Percentiles rank a stretch among this genome's conserved stretches.
Evolutionary conservation across 64 coral and sea anemone species (phyloP).

Genomic region (Cladopsammia gracilis): DNA sequence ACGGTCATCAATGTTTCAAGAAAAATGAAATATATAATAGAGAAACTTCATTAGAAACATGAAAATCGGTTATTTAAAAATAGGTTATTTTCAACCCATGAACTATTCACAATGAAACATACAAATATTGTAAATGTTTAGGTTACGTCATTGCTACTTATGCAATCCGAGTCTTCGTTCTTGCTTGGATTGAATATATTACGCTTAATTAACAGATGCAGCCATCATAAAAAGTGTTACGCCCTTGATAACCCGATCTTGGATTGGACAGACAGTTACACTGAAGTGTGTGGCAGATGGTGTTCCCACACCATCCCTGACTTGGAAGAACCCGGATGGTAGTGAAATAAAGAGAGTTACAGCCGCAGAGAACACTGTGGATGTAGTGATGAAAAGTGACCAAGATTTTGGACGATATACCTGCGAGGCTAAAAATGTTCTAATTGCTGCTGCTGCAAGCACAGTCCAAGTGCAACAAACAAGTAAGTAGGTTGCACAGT

Average conservation of each 20-base stretch:
- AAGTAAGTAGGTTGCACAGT: neutral
- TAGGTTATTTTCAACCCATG: no score
- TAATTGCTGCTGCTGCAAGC: neutral
- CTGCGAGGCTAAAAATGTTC: neutral
- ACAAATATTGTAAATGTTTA: no score
- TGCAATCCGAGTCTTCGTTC: no score
- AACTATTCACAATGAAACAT: no score
- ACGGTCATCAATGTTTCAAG: no score
- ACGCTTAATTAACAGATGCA: neutral
- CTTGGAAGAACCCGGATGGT: neutral
- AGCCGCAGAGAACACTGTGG: neutral
- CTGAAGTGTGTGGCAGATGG: slow-evolving; percentile 30
- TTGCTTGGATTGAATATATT: no score
- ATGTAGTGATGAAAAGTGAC: neutral
- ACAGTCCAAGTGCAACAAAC: neutral
- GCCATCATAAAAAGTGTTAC: neutral
- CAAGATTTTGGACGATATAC: slow-evolving; percentile 22
- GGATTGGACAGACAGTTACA: slow-evolving; percentile 13
- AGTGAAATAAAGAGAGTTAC: neutral
- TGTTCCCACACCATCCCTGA: neutral
- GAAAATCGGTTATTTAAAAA: no score
- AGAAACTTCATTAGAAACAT: no score
- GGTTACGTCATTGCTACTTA: no score
- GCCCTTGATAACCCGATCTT: neutral
- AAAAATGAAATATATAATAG: no score